These are phyloP conservation scores for Phalloptychus januarius DNA, from an alignment of 2,797 vertebrate genomes.

Conservation along the genomic window DNA sequence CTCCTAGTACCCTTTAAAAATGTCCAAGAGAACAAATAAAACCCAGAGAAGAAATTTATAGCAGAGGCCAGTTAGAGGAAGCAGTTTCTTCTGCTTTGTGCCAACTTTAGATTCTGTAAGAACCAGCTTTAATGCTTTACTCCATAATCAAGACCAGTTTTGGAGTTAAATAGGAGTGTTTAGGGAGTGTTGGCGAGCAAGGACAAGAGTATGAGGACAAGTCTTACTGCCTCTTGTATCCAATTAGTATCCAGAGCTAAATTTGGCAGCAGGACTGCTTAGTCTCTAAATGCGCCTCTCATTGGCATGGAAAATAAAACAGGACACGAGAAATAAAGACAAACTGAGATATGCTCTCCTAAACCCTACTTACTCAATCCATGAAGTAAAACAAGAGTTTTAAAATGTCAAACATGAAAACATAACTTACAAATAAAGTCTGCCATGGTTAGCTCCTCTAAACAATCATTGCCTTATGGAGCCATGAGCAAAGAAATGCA, in stretches of 20 bases:
- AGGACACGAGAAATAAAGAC: slow-evolving; percentile 30
- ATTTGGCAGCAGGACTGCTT: slow-evolving; percentile 37
- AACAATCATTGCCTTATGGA: slow-evolving; percentile 31
- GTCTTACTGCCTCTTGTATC: slow-evolving; percentile 19
- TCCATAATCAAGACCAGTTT: slow-evolving; percentile 30
- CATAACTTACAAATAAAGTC: slow-evolving; percentile 18
- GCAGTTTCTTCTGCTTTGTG: slow-evolving; percentile 33
- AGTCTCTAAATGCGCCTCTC: slow-evolving; percentile 45
- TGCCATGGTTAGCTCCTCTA: slow-evolving; percentile 34
- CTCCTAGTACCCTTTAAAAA: slow-evolving; percentile 82
- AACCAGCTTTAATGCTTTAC: slow-evolving; percentile 22
- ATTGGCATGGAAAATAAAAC: slow-evolving; percentile 53
- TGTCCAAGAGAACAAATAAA: slow-evolving; percentile 73
- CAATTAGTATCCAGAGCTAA: slow-evolving; percentile 27
- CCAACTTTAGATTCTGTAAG: slow-evolving; percentile 13
- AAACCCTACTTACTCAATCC: slow-evolving; percentile 50
- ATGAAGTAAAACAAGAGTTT: slow-evolving; percentile 39
- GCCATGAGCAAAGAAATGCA: slow-evolving; percentile 26
- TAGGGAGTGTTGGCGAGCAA: slow-evolving; percentile 39
- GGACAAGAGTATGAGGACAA: slow-evolving; percentile 6
- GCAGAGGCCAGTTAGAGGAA: slow-evolving; percentile 51
- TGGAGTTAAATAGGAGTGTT: slow-evolving; percentile 12
- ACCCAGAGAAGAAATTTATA: slow-evolving; percentile 67
- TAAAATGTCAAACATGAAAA: slow-evolving; percentile 56
- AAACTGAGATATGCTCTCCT: slow-evolving; percentile 34